Percentiles rank a stretch among this genome's conserved stretches.
Evolutionary conservation across 2,888 invertebrate genomes (phyloP).

Genomic region (Lepidochrysops patricia): DNA sequence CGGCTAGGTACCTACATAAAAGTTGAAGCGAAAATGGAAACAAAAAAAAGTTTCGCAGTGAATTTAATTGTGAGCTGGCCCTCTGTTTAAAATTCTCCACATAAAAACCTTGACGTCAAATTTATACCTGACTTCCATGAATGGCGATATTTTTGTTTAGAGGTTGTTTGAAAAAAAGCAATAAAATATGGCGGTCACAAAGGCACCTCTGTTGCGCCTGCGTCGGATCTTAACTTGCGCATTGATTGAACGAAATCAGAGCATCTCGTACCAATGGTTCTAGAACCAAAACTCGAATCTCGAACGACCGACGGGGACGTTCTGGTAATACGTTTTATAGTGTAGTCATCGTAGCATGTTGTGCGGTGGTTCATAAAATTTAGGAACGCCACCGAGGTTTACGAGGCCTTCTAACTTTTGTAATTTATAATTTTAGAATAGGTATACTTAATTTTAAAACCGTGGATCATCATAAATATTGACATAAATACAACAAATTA

Average conservation of each 20-base stretch:
- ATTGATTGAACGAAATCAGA: constrained; percentile 35
- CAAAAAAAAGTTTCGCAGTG: constrained; percentile 15
- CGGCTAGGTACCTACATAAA: not conserved
- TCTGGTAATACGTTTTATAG: too few species aligned
- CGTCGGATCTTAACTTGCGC: constrained; percentile 55
- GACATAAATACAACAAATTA: too few species aligned
- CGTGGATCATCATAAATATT: too few species aligned
- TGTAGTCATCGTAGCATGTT: too few species aligned
- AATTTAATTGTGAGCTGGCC: constrained; percentile 33
- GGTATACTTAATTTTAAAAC: too few species aligned
- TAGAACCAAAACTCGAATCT: constrained; percentile 15
- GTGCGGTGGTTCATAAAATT: too few species aligned
- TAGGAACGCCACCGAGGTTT: too few species aligned
- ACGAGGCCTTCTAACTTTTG: too few species aligned
- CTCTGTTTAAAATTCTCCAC: constrained; percentile 40
- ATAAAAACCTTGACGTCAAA: constrained; percentile 44
- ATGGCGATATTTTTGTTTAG: constrained; percentile 59
- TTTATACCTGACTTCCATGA: constrained; percentile 69
- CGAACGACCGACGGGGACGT: too few species aligned
- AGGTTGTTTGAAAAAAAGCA: constrained; percentile 48
- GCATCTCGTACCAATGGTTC: constrained; percentile 24
- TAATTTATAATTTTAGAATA: too few species aligned
- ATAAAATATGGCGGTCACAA: constrained; percentile 68
- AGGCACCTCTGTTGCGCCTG: constrained; percentile 63
- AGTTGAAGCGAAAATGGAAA: constrained; percentile 9